Evolutionary conservation across 2,888 invertebrate genomes (phyloP).

Genomic region (Trachelus iudaicus): DNA sequence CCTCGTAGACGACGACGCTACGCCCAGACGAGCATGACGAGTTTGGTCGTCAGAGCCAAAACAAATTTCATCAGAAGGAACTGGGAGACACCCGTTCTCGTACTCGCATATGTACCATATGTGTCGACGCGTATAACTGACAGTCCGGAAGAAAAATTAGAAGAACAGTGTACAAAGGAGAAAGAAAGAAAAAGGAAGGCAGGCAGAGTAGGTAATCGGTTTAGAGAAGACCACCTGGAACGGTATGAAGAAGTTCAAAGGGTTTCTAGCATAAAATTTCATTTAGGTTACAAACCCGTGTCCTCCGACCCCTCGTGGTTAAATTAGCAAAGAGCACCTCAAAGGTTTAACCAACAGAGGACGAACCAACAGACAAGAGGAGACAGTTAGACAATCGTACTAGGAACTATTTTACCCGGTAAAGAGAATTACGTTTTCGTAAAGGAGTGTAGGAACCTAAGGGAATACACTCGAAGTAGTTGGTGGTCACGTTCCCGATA

Average conservation of each 20-base stretch:
- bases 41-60: neutral
- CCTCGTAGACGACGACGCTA: neutral
- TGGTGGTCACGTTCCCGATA: neutral
- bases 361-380: neutral
- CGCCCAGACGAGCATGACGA: neutral
- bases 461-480: neutral
- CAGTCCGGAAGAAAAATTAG: neutral
- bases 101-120: neutral
- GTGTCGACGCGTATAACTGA: neutral
- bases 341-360: neutral
- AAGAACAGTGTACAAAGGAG: neutral
- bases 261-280: neutral
- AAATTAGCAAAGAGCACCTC: neutral
- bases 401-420: neutral
- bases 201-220: neutral
- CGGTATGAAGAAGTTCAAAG: neutral
- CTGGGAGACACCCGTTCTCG: neutral
- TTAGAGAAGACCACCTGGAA: neutral
- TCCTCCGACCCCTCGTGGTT: neutral
- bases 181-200: neutral
- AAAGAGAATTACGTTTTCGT: neutral
- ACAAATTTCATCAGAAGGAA: neutral
- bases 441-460: neutral
- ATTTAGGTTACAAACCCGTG: neutral
- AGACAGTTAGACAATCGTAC: neutral